Evolutionary conservation across 2,888 invertebrate genomes (phyloP).

Genomic region (Drosophila peninsularis): DNA sequence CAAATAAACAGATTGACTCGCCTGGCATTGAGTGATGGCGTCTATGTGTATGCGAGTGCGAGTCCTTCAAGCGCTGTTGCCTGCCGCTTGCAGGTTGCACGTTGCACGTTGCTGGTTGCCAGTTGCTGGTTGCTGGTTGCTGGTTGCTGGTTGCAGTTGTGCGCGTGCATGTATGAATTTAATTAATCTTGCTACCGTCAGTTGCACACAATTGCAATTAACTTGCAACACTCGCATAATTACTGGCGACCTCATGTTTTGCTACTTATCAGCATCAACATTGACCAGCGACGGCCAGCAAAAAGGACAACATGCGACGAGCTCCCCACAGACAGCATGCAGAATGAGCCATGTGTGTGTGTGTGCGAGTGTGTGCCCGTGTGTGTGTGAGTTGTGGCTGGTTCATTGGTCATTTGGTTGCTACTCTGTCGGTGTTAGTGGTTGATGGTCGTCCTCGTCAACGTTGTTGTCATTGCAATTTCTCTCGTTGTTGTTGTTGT

Average conservation of each 20-base stretch:
- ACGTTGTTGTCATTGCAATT: slow-evolving; percentile 36
- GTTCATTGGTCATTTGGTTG: slow-evolving; percentile 77
- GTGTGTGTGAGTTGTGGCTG: slow-evolving; percentile 56
- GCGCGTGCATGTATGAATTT: slow-evolving; percentile 72
- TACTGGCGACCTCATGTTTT: slow-evolving; percentile 83
- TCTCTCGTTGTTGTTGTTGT: slow-evolving; percentile 20
- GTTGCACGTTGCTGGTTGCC: neutral
- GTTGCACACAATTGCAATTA: slow-evolving; percentile 83
- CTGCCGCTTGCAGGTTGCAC: slow-evolving; percentile 11
- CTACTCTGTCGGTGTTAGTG: slow-evolving; percentile 72
- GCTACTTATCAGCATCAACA: slow-evolving; percentile 82
- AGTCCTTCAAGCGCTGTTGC: slow-evolving; percentile 16
- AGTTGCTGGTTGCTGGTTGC: neutral
- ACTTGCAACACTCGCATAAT: slow-evolving; percentile 83
- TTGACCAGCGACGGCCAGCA: slow-evolving; percentile 53
- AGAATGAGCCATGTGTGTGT: slow-evolving; percentile 28
- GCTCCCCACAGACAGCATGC: slow-evolving; percentile 60
- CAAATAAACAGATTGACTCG: slow-evolving; percentile 75
- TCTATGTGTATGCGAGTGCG: slow-evolving; percentile 3
- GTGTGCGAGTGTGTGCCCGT: neutral
- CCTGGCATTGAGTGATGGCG: slow-evolving; percentile 49
- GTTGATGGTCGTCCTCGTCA: slow-evolving; percentile 30
- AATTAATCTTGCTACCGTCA: slow-evolving; percentile 83
- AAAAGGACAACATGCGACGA: slow-evolving; percentile 40
- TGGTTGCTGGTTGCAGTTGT: slow-evolving; percentile 17